Percentiles rank a stretch among this genome's conserved stretches.
Evolutionary conservation across 2,888 invertebrate genomes (phyloP).

Genomic region (Deilephila porcellus): DNA sequence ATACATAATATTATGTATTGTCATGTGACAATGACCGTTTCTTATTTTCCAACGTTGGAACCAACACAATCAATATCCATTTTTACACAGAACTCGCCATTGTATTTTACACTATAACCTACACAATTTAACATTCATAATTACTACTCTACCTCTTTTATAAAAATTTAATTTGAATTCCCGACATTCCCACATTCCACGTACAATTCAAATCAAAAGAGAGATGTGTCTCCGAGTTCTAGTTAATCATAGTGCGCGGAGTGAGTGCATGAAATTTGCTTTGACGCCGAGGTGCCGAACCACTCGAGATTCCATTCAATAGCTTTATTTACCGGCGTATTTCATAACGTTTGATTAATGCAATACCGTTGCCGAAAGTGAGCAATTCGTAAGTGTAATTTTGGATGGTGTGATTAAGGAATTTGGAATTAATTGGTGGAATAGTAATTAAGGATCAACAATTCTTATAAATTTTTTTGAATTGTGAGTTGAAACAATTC

Average conservation of each 20-base stretch:
- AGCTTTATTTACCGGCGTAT: slow-evolving; percentile 12
- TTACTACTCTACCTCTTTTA: background rate
- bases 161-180: background rate
- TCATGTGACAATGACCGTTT: background rate
- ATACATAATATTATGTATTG: background rate
- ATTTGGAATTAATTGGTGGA: too few relatives aligned
- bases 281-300: slow-evolving; percentile 10
- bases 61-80: too few relatives aligned
- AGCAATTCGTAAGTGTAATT: background rate
- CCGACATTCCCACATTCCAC: background rate
- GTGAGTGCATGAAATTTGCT: background rate
- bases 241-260: background rate
- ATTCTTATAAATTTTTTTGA: too few relatives aligned
- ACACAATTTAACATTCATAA: too few relatives aligned
- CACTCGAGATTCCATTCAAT: background rate
- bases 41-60: background rate
- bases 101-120: too few relatives aligned
- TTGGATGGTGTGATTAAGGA: background rate
- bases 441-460: background rate
- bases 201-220: background rate
- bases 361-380: slow-evolving; percentile 8
- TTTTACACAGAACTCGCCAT: too few relatives aligned
- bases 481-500: too few relatives aligned
- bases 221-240: background rate
- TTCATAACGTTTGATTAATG: background rate